Evolutionary conservation across 1,140 invertebrate species (phyloP).

Genomic region (Drosophila busckii): DNA sequence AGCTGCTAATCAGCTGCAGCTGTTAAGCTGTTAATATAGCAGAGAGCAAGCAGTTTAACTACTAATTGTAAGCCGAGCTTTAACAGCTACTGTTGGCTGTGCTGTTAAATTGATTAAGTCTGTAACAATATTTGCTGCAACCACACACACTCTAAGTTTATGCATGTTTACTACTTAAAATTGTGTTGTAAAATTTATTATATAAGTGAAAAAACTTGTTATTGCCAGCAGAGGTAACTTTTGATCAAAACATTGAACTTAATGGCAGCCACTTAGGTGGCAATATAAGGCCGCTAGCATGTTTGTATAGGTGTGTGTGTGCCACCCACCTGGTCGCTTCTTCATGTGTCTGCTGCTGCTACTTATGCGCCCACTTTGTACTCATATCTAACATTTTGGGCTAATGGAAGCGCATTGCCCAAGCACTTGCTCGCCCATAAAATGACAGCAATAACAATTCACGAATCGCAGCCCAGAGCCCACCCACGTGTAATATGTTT

Average conservation of each 20-base stretch:
- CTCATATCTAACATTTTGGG: conserved; percentile 41
- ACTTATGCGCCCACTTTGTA: too few relatives aligned
- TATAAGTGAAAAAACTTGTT: conserved; percentile 41
- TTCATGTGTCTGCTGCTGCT: too few relatives aligned
- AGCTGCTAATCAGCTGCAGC: too few relatives aligned
- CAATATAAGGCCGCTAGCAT: conserved; percentile 5
- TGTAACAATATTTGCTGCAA: conserved; percentile 33
- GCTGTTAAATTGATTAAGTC: too few relatives aligned
- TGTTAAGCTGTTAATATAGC: too few relatives aligned
- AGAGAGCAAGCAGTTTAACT: background rate
- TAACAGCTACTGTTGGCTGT: background rate
- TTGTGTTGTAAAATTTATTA: too few relatives aligned
- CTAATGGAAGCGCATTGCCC: conserved; percentile 53
- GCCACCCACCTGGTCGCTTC: too few relatives aligned
- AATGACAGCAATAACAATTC: conserved; percentile 26
- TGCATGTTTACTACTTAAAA: too few relatives aligned
- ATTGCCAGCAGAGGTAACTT: conserved; percentile 5
- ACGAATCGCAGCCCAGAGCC: background rate
- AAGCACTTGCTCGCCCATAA: conserved; percentile 22
- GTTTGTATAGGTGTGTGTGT: too few relatives aligned
- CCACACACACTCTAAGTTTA: too few relatives aligned
- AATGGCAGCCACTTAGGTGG: conserved; percentile 38
- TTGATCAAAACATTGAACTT: conserved; percentile 37
- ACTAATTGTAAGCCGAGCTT: conserved; percentile 1
- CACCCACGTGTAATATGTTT: conserved; percentile 18